Evolutionary conservation across 1,140 invertebrate species (phyloP), one percentile per base, ranked within the genome.

Genomic region (Holotrichia oblita): DNA sequence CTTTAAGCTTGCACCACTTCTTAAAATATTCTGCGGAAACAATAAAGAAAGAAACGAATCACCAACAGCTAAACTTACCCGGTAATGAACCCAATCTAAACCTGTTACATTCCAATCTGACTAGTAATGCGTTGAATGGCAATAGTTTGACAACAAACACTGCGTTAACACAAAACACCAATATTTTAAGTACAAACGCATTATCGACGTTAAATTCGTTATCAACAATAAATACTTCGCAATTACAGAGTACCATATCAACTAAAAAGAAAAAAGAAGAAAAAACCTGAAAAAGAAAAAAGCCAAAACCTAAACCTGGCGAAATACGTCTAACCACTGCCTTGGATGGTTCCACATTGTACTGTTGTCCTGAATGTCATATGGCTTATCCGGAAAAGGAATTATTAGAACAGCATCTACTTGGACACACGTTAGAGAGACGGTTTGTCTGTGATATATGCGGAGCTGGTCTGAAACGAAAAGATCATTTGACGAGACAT

Each of bases 371-470:
- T 4, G 94, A 95, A 83, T 96, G 95, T 83, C 94, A 96, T 85
- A 93, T 96, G 92, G 93, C 94, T 24, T 95, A 95, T 84, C 94
- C 94, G 0, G 94, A 96, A 84, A 91, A 94, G 73, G 94, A 94
- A 73, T 84, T 95, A 17, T 87, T 96, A 4, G 94, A 96, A 83
- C 93, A 95, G 77, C 94, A 96, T 86, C 86, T 95, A 12, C 89
- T 94, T 14, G 94, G 94, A 2, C 94, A 96, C 85, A 95, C 93
- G 61, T 89, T 94, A 82, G 94, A 95, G 83, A 89, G 93, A 81
- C 89, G 91, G 83, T 96, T 95, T 83, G 94, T 96, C 22, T 96
- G 94, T 86, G 94, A 95, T 84, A 95, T 95, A 34, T 96, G 94
- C 81, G 94, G 95, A 78, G 94, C 94, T 17, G 94, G 93, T 8